A percentile compares a stretch with the other conserved stretches of the same genome.
Conservation (phyloP, 2,888 invertebrate genomes). For the Melolontha melolontha region DNA sequence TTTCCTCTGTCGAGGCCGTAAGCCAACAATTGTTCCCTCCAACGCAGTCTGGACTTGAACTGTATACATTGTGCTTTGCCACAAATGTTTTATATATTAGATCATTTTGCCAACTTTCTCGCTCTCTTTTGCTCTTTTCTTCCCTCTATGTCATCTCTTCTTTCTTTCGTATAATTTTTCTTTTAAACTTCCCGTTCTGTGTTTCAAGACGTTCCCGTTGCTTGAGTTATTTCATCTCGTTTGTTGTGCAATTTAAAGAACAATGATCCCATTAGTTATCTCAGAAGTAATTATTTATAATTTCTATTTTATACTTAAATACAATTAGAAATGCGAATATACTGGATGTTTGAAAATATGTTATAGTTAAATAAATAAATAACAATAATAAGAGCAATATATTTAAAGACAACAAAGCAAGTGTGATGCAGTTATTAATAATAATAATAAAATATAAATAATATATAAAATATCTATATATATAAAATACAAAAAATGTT, state of each 20-base stretch:
- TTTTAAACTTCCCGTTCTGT: conserved; percentile 13
- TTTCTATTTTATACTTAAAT: too few species aligned
- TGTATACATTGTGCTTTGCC: conserved; percentile 33
- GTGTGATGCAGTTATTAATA: too few species aligned
- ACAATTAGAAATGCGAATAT: too few species aligned
- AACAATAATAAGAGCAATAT: too few species aligned
- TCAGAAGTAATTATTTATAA: conserved; percentile 9
- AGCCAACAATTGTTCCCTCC: conserved; percentile 29
- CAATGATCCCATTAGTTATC: not conserved
- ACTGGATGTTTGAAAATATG: too few species aligned
- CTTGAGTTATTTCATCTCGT: not conserved
- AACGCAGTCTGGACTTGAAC: conserved; percentile 24
- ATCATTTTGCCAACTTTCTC: conserved; percentile 29
- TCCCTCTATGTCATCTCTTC: not conserved
- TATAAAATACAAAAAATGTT: too few species aligned
- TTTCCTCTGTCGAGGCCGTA: conserved; percentile 30
- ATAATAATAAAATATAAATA: too few species aligned
- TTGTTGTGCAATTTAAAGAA: conserved; percentile 10
- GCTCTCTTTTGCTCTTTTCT: not conserved
- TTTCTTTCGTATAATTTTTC: conserved; percentile 15
- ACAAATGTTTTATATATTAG: conserved; percentile 35
- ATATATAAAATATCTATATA: too few species aligned
- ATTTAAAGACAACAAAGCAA: too few species aligned
- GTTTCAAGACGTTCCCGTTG: conserved; percentile 3
- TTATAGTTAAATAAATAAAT: too few species aligned